Conservation (phyloP, 1,140 invertebrate species). For the Zaprionus africanus region DNA sequence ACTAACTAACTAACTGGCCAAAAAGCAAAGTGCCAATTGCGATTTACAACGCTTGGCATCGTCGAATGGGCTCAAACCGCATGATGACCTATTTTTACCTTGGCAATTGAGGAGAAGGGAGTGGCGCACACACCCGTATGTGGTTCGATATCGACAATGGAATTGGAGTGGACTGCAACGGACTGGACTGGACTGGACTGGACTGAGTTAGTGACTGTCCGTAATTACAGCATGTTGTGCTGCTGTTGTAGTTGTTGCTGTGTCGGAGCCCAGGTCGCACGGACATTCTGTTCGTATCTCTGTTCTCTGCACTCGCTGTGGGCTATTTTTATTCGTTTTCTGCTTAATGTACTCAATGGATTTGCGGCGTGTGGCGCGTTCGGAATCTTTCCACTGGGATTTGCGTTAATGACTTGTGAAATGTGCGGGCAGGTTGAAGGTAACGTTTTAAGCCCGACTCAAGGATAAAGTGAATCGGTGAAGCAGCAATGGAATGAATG, state of each 20-base stretch:
- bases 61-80: constrained; percentile 29
- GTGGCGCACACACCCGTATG: constrained; percentile 20
- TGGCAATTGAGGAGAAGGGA: constrained; percentile 2
- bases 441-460: constrained; percentile 57
- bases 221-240: constrained; percentile 43
- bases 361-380: constrained; percentile 37
- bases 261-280: neutral
- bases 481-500: constrained; percentile 30
- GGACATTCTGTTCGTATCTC: constrained; percentile 21
- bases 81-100: constrained; percentile 57
- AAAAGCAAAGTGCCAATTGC: constrained; percentile 59
- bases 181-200: constrained; percentile 1
- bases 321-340: constrained; percentile 34
- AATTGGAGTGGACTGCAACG: neutral
- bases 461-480: constrained; percentile 29
- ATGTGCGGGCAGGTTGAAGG: constrained; percentile 59
- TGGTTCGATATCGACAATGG: constrained; percentile 37
- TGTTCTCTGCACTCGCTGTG: constrained; percentile 18
- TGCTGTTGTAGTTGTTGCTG: constrained; percentile 3
- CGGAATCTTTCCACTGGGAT: constrained; percentile 39
- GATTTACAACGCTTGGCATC: constrained; percentile 43
- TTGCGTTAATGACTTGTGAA: constrained; percentile 77
- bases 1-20: constrained; percentile 25
- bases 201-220: constrained; percentile 20
- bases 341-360: constrained; percentile 50